Evolutionary conservation across 2,888 invertebrate species (phyloP), one percentile per base, ranked within the genome.

Genomic region (Euclidia mi): DNA sequence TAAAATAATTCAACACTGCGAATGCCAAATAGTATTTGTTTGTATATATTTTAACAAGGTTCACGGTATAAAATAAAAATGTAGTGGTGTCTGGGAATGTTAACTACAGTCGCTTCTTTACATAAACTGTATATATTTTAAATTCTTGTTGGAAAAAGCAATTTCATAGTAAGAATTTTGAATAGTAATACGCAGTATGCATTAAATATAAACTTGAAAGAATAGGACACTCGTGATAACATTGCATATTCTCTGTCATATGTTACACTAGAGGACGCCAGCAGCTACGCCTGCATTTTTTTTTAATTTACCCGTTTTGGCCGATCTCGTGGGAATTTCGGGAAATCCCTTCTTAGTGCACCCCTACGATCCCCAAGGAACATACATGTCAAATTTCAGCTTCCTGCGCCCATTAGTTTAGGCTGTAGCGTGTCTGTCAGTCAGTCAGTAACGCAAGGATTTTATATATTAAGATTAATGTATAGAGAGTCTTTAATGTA

Each of bases 1-100:
- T 17, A 7, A 46, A 50, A 58, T 46, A 58, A 52, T 50, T 57
- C 43, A 20, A 48, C 43, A 45, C 29, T 18, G 14, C 9, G 28
- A 55, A 10, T 35, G 12, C n/a, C 6, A n/a, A 28, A 46, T 46
- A 48, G 31, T 40, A 45, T 50, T 42, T 29, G n/a, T 34, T 3
- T 1, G 17, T 20, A 47, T 12, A 55, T 38, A 25, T 56, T 20
- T n/a, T 40, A 18, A 29, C 58, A 61, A 61, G 31, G 38, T 42
- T 35, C 28, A 17, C 9, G 29, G 31, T 31, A 18, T 37, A n/a
- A 18, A 55, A 47, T 55, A 3, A 44, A n/a, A 58, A 31, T 20
- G n/a, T 29, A 20, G 34, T 31, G 20, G 20, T 11, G 14, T 34
- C 18, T 18, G 14, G 29, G 10, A 43, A 43, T 31, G 38, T 31